Evolutionary conservation across 2,888 invertebrate species (phyloP).

Genomic region (Furcula furcula): DNA sequence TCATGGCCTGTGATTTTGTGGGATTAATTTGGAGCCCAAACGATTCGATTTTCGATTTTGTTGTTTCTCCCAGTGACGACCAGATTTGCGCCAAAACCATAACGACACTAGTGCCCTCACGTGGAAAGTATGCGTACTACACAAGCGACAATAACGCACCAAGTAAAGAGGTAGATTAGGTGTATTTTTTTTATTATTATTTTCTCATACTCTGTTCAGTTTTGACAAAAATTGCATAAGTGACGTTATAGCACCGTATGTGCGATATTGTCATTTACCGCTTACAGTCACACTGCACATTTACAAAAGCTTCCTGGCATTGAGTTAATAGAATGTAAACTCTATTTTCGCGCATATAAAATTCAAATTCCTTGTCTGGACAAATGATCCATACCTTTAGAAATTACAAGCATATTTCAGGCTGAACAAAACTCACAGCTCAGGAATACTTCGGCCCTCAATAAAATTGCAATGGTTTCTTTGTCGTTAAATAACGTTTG

Average conservation of each 20-base stretch:
- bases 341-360: conserved; percentile 7
- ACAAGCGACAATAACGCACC: too few species aligned
- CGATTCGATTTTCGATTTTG: too few species aligned
- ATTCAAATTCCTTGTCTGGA: not conserved
- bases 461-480: conserved; percentile 41
- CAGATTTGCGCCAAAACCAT: too few species aligned
- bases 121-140: too few species aligned
- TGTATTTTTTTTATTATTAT: not conserved
- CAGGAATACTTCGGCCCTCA: conserved; percentile 28
- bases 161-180: too few species aligned
- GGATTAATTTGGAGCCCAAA: too few species aligned
- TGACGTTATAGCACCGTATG: too few species aligned
- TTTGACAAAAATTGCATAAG: too few species aligned
- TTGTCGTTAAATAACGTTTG: conserved; percentile 36
- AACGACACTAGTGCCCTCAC: too few species aligned
- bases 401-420: conserved; percentile 22
- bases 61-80: too few species aligned
- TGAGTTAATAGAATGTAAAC: conserved; percentile 6
- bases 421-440: conserved; percentile 21
- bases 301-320: conserved; percentile 5
- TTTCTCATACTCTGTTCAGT: too few species aligned
- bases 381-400: conserved; percentile 2
- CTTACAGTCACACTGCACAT: conserved; percentile 6
- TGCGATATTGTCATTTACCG: conserved; percentile 6
- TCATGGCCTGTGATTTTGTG: too few species aligned